These are phyloP conservation scores for Pseudomugil gertrudae DNA, from an alignment of 2,797 vertebrate genomes.

Conservation along the genomic window DNA sequence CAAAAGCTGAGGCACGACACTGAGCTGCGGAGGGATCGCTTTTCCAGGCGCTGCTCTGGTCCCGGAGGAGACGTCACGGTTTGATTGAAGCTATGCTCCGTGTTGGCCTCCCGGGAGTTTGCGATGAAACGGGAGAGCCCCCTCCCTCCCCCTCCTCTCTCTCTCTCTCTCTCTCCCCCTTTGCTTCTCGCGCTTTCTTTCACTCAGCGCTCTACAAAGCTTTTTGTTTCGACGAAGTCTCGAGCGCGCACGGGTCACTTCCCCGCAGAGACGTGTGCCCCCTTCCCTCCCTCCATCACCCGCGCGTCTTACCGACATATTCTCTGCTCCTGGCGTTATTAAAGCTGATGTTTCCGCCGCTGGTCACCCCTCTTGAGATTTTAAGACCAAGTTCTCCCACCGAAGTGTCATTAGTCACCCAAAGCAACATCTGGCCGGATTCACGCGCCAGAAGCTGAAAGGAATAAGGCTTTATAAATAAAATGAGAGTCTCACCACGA, in stretches of 20 bases:
- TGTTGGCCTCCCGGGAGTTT: conserved; percentile 80
- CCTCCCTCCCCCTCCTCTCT: background rate
- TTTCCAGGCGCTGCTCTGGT: conserved; percentile 82
- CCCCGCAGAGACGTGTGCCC: conserved; percentile 66
- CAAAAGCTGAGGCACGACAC: conserved; percentile 75
- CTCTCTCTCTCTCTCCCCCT: background rate
- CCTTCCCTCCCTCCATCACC: conserved; percentile 34
- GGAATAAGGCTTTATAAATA: conserved; percentile 8
- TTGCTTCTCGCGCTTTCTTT: conserved; percentile 9
- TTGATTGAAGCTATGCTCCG: conserved; percentile 85
- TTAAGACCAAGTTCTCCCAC: background rate
- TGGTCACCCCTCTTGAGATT: background rate
- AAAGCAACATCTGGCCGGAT: conserved; percentile 6
- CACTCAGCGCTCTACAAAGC: conserved; percentile 76
- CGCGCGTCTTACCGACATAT: too few relatives aligned
- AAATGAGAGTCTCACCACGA: conserved; percentile 19
- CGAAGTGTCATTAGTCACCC: background rate
- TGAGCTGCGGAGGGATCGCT: conserved; percentile 77
- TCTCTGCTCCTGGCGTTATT: too few relatives aligned
- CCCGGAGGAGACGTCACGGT: conserved; percentile 85
- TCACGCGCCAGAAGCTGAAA: background rate
- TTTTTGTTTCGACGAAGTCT: conserved; percentile 80
- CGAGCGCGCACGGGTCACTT: conserved; percentile 78
- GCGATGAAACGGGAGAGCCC: conserved; percentile 81
- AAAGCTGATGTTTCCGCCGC: conserved; percentile 3